phyloP scores from a whole-genome alignment of 1,140 invertebrate species.

The Drosophila pseudoananassae region DNA sequence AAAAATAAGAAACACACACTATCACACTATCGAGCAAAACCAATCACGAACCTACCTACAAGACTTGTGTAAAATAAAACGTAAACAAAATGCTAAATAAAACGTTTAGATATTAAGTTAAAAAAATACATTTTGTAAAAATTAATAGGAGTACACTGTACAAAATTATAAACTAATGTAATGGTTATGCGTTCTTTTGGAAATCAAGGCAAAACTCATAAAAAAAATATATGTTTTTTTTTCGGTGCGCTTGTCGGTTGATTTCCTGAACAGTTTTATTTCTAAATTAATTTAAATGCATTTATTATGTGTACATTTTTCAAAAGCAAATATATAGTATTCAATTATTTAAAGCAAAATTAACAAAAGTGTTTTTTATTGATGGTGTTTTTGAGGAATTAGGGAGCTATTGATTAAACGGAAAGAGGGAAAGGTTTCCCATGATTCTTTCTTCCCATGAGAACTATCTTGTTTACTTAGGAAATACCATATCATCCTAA shows the following conservation, averaged over 20 bases:
- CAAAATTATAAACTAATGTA: constrained; percentile 59
- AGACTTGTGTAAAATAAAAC: constrained; percentile 77
- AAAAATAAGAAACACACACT: constrained; percentile 2
- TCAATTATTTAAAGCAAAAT: constrained; percentile 71
- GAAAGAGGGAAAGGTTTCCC: too few species aligned
- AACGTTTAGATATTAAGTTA: constrained; percentile 70
- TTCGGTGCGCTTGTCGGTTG: constrained; percentile 60
- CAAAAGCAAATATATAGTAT: constrained; percentile 75
- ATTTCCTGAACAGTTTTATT: constrained; percentile 79
- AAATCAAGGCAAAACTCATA: constrained; percentile 60
- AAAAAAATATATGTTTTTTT: constrained; percentile 28
- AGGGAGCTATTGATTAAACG: too few species aligned
- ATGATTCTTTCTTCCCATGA: too few species aligned
- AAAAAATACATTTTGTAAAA: constrained; percentile 79
- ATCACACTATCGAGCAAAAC: constrained; percentile 45
- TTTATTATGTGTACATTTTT: constrained; percentile 77
- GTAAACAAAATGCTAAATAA: constrained; percentile 49
- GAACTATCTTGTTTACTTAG: too few species aligned
- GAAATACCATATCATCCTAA: background rate
- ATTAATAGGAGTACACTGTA: constrained; percentile 75
- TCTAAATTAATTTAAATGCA: constrained; percentile 78
- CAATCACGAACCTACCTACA: constrained; percentile 82
- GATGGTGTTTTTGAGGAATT: background rate
- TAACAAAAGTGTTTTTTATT: constrained; percentile 14
- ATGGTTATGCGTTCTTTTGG: constrained; percentile 57